Base-by-base conservation (phyloP, 2,888 invertebrate species). In the Scaptomyza flava region DNA sequence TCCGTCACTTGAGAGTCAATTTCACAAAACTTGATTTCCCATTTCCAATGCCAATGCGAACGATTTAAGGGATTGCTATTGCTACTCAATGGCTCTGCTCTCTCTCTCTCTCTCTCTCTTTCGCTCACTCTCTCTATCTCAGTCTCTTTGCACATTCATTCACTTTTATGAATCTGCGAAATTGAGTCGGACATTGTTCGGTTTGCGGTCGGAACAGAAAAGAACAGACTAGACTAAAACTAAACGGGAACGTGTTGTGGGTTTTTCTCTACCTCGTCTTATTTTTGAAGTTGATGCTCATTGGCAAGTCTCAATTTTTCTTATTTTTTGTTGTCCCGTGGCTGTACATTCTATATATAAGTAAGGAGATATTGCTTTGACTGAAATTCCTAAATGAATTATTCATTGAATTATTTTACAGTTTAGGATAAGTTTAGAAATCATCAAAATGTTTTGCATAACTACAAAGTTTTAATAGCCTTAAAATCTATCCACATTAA, bases 1-100 rank as follows among this genome's bases (percentile, higher is more conserved):
- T 76, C 63, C 90, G 80, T 86, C 90, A 90, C 89, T 90, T 89
- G 90, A 90, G 89, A 89, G 90, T 89, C 90, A 85, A 90, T 89
- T 90, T 84, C 87, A 82, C 86, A 83, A 87, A 88, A 89, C 89
- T 90, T 89, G 89, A 90, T 89, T 89, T 87, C 80, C 72, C 79
- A 81, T 85, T 87, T 81, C 70, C 81, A 83, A 85, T 72, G 77
- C 60, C 68, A 53, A 41, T 41, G 68, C 54, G 58, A 68, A 74
- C 68, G 70, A 81, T 79, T 81, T 79, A 63, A 84, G 77, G 84
- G 66, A 74, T 81, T 84, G 68, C 45, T 27, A 54, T 56, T 54
- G 60, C 53, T 57, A 45, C 48, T 53, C 57, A 17, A 6, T 17
- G 31, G 42, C 42, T 36, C 27, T 45, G 12, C 50, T 27, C 45